phyloP scores from a whole-genome alignment of 2,888 invertebrate species.

The Drosophila dives region DNA sequence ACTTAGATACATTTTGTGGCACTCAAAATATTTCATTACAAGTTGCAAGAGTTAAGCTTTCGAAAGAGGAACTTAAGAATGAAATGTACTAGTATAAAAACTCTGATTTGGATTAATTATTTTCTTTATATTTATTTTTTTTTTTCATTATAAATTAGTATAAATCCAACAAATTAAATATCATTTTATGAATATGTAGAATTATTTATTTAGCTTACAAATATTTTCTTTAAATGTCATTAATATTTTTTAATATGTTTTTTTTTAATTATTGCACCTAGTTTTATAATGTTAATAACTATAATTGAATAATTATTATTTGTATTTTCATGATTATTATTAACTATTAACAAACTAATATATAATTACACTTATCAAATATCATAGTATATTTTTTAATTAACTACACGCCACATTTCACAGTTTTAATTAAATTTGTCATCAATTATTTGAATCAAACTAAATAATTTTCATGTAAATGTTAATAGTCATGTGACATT shows the following conservation, averaged over 20 bases:
- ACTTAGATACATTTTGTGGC: neutral
- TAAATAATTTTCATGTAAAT: slow-evolving; percentile 2
- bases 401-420: neutral
- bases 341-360: neutral
- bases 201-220: neutral
- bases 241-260: neutral
- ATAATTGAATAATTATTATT: neutral
- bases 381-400: neutral
- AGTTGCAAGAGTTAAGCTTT: neutral
- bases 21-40: neutral
- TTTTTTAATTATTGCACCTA: neutral
- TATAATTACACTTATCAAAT: too few species aligned
- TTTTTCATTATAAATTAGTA: neutral
- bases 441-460: neutral
- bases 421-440: neutral
- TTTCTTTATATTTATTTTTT: neutral
- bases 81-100: neutral
- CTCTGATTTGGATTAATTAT: neutral
- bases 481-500: slow-evolving; percentile 7
- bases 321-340: too few species aligned
- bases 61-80: neutral
- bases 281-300: neutral
- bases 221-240: neutral
- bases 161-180: neutral
- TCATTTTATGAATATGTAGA: neutral